Percentiles rank a stretch among this genome's conserved stretches.
These are phyloP conservation scores for Paramormyrops kingsleyae DNA, from an alignment of 2,113 vertebrate genomes.

Conservation along the genomic window DNA sequence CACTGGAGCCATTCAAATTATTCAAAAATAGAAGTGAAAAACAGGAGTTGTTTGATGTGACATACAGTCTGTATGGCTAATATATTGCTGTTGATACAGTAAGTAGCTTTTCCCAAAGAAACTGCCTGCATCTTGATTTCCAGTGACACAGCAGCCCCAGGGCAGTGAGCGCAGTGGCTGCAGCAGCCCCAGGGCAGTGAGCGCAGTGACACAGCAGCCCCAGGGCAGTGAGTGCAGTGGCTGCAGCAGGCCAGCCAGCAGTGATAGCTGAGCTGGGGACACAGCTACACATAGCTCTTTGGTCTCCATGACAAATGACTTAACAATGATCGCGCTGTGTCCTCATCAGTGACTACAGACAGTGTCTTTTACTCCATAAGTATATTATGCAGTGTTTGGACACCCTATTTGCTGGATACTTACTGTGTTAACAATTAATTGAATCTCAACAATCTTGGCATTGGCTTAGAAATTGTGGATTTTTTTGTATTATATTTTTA, in stretches of 20 bases:
- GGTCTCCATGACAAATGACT: background rate
- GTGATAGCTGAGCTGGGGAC: background rate
- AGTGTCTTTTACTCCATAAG: background rate
- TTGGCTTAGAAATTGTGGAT: background rate
- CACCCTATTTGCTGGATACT: background rate
- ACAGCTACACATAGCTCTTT: background rate
- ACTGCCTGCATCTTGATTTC: background rate
- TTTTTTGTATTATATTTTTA: background rate
- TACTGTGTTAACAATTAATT: background rate
- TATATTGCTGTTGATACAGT: no score
- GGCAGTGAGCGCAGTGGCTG: background rate
- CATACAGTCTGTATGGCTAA: background rate
- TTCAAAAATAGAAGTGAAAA: background rate
- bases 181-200: background rate
- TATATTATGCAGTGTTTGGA: background rate
- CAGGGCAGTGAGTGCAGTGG: background rate
- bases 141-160: background rate
- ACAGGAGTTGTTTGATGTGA: background rate
- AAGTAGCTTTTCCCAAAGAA: background rate
- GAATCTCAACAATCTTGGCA: background rate
- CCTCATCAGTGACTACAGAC: background rate
- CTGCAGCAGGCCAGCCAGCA: background rate
- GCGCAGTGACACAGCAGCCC: background rate
- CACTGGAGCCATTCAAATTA: background rate
- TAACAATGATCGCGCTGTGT: background rate